Base-by-base conservation (phyloP, 2,797 vertebrate genomes). In the Alosa sapidissima region DNA sequence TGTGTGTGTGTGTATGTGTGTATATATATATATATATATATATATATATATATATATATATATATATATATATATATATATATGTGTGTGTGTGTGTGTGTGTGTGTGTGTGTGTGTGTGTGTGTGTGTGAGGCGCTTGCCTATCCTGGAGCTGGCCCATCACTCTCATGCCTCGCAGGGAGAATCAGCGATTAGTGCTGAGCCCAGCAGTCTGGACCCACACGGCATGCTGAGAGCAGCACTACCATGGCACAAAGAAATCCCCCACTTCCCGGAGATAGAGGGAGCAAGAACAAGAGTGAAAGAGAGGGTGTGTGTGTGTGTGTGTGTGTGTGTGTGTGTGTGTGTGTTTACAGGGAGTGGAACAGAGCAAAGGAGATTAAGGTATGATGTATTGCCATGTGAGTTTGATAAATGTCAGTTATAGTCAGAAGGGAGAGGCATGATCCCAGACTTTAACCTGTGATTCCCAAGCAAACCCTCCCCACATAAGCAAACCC, bases 161-260 rank as follows among this genome's bases (percentile, higher is more conserved):
- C 91, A 91, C 92, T 93, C 92, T 90, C 89, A 92, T 90, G 89
- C 92, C 92, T 92, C 62, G 55, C 36, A 81, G 81, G 51, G 52
- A 84, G 45, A 83, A 85, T 83, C 16, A 65, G 60, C 48, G 92
- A 93, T 94, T 94, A 93, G 91, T 94, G 94, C 94, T 96, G 94
- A 95, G 92, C 91, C 92, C 87, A 94, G 95, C 94, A 94, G 89
- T 91, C 92, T 92, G 93, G 91, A 93, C 91, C 92, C 85, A 90
- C 90, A 89, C 92, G 89, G 93, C 92, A 85, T 94, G 95, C 95
- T 96, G 95, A 95, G 94, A 88, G 91, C 90, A 95, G 94, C 95
- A 95, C 91, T 95, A 93, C 92, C 87, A 90, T 85, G 90, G 91
- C 91, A 94, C 92, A 94, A 93, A 94, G 92, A 86, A 84, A 60